Conservation (phyloP, 2,888 invertebrate genomes). For the Hypomecis atomaria region DNA sequence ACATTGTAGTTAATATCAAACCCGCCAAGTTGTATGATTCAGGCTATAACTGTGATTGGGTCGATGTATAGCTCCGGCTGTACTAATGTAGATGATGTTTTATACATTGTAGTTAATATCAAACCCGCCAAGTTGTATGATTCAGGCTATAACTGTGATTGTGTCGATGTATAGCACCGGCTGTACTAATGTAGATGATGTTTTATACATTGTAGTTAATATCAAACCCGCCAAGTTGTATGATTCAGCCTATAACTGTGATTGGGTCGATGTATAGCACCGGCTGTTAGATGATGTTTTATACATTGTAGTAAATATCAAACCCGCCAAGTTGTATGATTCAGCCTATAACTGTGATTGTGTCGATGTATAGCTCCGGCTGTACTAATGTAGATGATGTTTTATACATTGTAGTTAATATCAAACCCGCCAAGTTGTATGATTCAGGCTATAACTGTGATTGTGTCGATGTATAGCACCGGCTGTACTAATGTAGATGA, state of each 20-base stretch:
- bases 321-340: too few relatives aligned
- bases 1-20: too few relatives aligned
- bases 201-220: too few relatives aligned
- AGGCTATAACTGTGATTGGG: neutral
- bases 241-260: neutral
- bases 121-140: too few relatives aligned
- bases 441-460: neutral
- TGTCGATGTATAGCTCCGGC: neutral
- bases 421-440: too few relatives aligned
- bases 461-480: neutral
- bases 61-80: neutral
- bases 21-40: too few relatives aligned
- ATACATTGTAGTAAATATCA: too few relatives aligned
- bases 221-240: too few relatives aligned
- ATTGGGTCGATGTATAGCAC: neutral
- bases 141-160: neutral
- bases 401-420: too few relatives aligned
- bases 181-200: neutral
- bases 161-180: neutral
- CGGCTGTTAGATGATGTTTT: neutral
- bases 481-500: neutral
- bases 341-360: neutral
- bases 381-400: neutral
- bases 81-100: neutral
- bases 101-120: too few relatives aligned